Conservation (phyloP, 2,888 invertebrate species). For the Kryphioiulus occultus region DNA sequence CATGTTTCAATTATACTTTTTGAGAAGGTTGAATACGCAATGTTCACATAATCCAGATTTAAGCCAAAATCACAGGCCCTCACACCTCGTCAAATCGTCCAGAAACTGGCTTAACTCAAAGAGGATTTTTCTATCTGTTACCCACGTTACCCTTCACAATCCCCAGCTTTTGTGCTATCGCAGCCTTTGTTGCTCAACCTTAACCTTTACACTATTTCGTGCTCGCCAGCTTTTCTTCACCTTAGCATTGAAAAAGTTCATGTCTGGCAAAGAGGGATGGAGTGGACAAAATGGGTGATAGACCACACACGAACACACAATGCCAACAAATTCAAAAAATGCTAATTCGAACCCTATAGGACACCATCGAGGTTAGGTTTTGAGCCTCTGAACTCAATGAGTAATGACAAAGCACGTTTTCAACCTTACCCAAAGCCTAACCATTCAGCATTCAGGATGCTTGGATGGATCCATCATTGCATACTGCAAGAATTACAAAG, state of each 20-base stretch:
- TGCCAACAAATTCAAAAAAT: constrained; percentile 1
- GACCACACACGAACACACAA: neutral
- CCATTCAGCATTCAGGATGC: neutral
- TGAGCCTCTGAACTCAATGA: neutral
- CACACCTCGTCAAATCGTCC: neutral
- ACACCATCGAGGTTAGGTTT: neutral
- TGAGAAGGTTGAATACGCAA: neutral
- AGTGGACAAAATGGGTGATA: neutral
- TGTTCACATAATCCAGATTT: neutral
- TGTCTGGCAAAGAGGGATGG: neutral
- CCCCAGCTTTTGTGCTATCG: neutral
- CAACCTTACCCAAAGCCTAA: neutral
- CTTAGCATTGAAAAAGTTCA: neutral
- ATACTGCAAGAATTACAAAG: neutral
- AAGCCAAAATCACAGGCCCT: neutral
- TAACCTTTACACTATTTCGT: constrained; percentile 27
- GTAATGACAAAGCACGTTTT: constrained; percentile 37
- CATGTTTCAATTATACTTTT: neutral
- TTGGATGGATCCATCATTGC: constrained; percentile 1
- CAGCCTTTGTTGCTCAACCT: neutral
- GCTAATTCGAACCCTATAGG: neutral
- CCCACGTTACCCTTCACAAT: neutral
- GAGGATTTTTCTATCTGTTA: neutral
- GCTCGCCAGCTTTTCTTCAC: constrained; percentile 15
- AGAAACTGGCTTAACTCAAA: neutral